phyloP scores from a whole-genome alignment of 2,888 invertebrate genomes.

The Diabrotica balteata region DNA sequence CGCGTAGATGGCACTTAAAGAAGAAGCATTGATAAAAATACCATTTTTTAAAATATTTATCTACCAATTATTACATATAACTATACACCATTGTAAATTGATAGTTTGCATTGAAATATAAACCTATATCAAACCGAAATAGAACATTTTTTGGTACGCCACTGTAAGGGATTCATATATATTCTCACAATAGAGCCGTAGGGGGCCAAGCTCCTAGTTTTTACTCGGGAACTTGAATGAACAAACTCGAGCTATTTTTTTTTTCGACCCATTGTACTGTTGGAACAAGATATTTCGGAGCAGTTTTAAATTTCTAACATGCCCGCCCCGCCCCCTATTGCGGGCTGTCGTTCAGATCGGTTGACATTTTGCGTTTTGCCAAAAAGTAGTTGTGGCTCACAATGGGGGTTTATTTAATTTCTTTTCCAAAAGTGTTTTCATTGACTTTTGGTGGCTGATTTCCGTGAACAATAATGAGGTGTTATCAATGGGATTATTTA shows the following conservation, averaged over 20 bases:
- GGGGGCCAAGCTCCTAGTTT: slow-evolving; percentile 60
- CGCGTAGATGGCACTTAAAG: too few relatives aligned
- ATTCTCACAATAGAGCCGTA: slow-evolving; percentile 55
- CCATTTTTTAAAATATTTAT: too few relatives aligned
- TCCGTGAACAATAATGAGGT: slow-evolving; percentile 5
- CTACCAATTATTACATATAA: too few relatives aligned
- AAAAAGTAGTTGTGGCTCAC: slow-evolving; percentile 21
- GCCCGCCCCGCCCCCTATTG: slow-evolving; percentile 56
- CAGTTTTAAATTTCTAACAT: slow-evolving; percentile 59
- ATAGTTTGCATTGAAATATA: too few relatives aligned
- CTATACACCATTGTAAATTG: too few relatives aligned
- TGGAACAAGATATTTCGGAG: slow-evolving; percentile 60
- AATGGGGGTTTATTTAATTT: slow-evolving; percentile 24
- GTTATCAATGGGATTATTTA: slow-evolving; percentile 10
- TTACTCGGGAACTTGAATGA: slow-evolving; percentile 59
- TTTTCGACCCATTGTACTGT: slow-evolving; percentile 51
- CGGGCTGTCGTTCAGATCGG: slow-evolving; percentile 57
- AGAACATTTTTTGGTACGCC: slow-evolving; percentile 15
- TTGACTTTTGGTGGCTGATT: slow-evolving; percentile 28
- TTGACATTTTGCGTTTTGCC: slow-evolving; percentile 46
- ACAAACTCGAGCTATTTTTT: slow-evolving; percentile 58
- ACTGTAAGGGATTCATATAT: slow-evolving; percentile 36
- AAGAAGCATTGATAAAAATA: too few relatives aligned
- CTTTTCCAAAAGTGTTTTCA: slow-evolving; percentile 28
- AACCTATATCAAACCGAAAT: too few relatives aligned